phyloP scores from a whole-genome alignment of 2,888 invertebrate genomes.

The Apantesis nais region DNA sequence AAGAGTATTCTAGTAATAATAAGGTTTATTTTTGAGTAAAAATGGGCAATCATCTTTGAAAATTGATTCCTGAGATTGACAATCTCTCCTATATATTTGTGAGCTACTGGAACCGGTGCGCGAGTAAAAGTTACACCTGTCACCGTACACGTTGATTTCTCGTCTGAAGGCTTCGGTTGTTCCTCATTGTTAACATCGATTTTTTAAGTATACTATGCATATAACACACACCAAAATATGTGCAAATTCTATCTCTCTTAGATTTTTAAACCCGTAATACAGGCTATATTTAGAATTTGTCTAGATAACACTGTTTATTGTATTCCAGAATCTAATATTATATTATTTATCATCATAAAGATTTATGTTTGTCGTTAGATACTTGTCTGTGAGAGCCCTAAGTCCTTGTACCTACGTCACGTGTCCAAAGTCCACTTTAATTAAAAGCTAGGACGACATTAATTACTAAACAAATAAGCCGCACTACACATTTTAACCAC shows the following conservation, averaged over 20 bases:
- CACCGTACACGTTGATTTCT: no score
- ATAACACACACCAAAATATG: no score
- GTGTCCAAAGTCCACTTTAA: conserved; percentile 25
- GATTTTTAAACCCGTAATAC: not conserved
- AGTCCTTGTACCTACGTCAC: conserved; percentile 7
- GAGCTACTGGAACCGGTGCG: no score
- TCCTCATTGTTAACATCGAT: no score
- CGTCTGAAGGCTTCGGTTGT: no score
- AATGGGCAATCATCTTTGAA: no score
- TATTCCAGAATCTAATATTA: not conserved
- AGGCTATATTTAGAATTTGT: not conserved
- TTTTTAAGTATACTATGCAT: no score
- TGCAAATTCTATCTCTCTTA: not conserved
- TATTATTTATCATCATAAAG: not conserved
- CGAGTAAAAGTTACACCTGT: no score
- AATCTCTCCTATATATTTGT: no score
- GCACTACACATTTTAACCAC: conserved; percentile 8
- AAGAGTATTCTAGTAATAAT: no score
- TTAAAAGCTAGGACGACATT: conserved; percentile 35
- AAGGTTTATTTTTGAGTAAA: no score
- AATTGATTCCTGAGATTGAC: no score
- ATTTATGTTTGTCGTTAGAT: not conserved
- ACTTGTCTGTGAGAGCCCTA: not conserved
- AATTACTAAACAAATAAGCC: conserved; percentile 18
- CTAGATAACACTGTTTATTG: not conserved